Evolutionary conservation across 2,113 vertebrate genomes (phyloP), one percentile per base, ranked within the genome.

Genomic region (Ursus arctos): DNA sequence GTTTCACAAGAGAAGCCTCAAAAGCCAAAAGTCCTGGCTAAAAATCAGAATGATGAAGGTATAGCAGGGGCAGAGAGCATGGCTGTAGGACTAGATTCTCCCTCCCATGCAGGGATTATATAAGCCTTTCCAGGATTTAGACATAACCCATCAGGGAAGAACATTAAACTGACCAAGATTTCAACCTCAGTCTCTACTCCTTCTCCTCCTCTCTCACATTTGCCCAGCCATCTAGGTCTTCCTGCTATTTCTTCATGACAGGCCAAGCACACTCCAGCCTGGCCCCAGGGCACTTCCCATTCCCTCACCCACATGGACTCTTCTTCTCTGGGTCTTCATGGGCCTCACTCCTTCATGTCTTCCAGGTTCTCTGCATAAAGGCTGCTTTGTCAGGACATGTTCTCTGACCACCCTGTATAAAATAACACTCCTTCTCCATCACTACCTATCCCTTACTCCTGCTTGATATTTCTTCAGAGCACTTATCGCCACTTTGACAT

Each of bases 391-490:
- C 0, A 6, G n/a, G 85, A 26, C 59, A 90, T 33, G 9, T 91
- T 47, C 79, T 92, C 72, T 72, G 36, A 40, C 33, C 22, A 63
- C 33, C 10, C 2, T 61, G 0, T 4, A 28, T 57, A 69, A 84
- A 93, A 84, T 55, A 57, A 89, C 21, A 55, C 40, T 93, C 49
- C 43, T 47, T 88, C 28, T 82, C 55, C 82, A n/a, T 67, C 57
- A 77, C n/a, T 15, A 63, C 11, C 61, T 65, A 9, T 16, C 18
- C 14, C 49, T 71, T 67, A 43, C 4, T 31, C 53, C 67, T 74
- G 57, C 53, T 76, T 88, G n/a, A 16, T 55, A 93, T 72, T 97
- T 91, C n/a, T 51, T 93, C 63, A 72, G 72, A 65, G 31, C 7
- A 21, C 15, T 91, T 76, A 88, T 26, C 63, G 43, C 9, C n/a